These are phyloP conservation scores for Dryomyza anilis DNA, from an alignment of 2,888 invertebrate species.

Conservation along the genomic window DNA sequence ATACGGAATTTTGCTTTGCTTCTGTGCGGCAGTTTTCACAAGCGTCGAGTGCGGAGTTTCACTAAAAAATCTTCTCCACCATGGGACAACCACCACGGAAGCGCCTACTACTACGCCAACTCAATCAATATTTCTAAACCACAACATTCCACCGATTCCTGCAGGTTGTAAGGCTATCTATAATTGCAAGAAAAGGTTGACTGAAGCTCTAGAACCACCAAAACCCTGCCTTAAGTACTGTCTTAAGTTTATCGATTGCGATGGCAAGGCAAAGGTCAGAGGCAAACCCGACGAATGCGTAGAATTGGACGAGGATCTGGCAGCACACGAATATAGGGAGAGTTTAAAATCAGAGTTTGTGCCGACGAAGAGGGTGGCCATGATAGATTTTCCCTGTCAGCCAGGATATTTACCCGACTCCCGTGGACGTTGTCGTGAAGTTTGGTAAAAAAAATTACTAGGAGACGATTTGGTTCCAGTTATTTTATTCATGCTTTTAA, in stretches of 20 bases:
- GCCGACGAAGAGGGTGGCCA: slow-evolving; percentile 48
- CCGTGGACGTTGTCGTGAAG: slow-evolving; percentile 54
- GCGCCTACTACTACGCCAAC: slow-evolving; percentile 20
- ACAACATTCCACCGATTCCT: slow-evolving; percentile 44
- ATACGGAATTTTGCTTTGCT: background rate
- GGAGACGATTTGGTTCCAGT: background rate
- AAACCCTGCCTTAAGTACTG: slow-evolving; percentile 52
- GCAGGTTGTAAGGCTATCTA: slow-evolving; percentile 42
- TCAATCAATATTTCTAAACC: slow-evolving; percentile 30
- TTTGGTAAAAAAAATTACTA: slow-evolving; percentile 38
- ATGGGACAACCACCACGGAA: slow-evolving; percentile 31
- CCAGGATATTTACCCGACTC: slow-evolving; percentile 56
- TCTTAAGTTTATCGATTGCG: slow-evolving; percentile 45
- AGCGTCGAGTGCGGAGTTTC: background rate
- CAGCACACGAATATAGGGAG: slow-evolving; percentile 35
- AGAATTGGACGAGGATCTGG: slow-evolving; percentile 45
- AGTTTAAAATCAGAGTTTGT: background rate
- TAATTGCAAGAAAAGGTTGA: slow-evolving; percentile 47
- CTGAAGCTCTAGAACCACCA: slow-evolving; percentile 32
- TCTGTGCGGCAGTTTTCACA: background rate
- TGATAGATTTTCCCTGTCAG: slow-evolving; percentile 58
- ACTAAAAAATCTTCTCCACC: background rate
- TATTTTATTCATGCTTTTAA: no score
- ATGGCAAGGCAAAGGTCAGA: slow-evolving; percentile 32
- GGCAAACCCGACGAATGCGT: slow-evolving; percentile 47